phyloP scores from a whole-genome alignment of 92 coral and sea anemone species.

The Bergia sp. region DNA sequence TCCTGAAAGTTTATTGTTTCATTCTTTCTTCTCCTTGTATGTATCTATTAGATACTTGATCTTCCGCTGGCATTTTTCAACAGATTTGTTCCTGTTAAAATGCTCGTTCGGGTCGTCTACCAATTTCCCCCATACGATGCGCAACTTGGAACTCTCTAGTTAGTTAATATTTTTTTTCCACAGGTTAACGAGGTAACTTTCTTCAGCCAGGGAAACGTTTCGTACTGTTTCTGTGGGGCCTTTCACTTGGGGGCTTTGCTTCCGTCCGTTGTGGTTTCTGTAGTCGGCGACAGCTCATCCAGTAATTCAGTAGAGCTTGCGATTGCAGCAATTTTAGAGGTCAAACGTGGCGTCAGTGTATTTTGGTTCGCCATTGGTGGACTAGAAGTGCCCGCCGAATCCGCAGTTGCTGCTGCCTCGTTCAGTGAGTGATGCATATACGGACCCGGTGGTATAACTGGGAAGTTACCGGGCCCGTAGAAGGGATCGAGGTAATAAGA shows the following conservation, averaged over 20 bases:
- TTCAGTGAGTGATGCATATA: background rate
- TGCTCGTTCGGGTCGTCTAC: too few species aligned
- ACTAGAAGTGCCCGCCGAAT: background rate
- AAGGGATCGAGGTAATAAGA: background rate
- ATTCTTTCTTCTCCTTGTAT: too few species aligned
- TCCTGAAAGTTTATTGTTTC: too few species aligned
- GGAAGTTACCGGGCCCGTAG: conserved; percentile 6
- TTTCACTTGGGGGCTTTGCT: too few species aligned
- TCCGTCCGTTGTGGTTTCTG: too few species aligned
- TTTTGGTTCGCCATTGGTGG: background rate
- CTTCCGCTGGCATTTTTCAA: too few species aligned
- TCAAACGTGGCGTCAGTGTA: background rate
- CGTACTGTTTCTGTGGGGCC: conserved; percentile 11
- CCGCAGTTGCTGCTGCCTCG: background rate
- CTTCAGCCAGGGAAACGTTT: conserved; percentile 46
- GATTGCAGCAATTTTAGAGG: background rate
- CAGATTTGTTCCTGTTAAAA: too few species aligned
- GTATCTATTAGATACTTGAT: too few species aligned
- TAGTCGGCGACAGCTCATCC: too few species aligned
- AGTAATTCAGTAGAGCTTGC: background rate
- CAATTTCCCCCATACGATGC: conserved; percentile 4
- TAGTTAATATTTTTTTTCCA: conserved; percentile 41
- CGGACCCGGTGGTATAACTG: background rate
- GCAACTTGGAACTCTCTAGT: conserved; percentile 30
- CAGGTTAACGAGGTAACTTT: conserved; percentile 40